These are phyloP conservation scores for Cyrtonyx montezumae DNA, from an alignment of 2,113 vertebrate species.

Conservation along the genomic window DNA sequence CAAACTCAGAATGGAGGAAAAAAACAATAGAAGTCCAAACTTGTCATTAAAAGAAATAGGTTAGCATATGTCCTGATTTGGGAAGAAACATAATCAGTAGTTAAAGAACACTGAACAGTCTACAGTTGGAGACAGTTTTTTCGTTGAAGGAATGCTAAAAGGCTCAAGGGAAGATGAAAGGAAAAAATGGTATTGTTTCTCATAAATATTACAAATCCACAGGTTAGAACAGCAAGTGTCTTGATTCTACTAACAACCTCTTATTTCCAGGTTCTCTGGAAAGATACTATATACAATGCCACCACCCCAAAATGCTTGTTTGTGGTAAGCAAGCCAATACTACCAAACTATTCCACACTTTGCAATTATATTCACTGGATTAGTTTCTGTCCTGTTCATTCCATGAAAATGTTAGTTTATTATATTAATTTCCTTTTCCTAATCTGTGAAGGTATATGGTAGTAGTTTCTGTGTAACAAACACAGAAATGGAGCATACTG, in stretches of 20 bases:
- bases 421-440: neutral
- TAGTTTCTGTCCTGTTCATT: neutral
- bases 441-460: neutral
- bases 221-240: neutral
- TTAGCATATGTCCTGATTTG: neutral
- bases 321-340: neutral
- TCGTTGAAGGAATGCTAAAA: neutral
- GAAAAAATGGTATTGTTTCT: neutral
- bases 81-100: constrained; percentile 10
- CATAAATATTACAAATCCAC: neutral
- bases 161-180: neutral
- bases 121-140: neutral
- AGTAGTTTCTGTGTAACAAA: neutral
- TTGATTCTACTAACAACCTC: neutral
- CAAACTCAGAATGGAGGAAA: neutral
- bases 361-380: neutral
- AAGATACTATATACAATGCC: neutral
- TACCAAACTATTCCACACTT: neutral
- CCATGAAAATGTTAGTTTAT: neutral
- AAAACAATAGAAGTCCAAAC: neutral
- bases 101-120: constrained; percentile 8
- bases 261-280: neutral
- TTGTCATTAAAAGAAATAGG: neutral
- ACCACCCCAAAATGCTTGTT: neutral
- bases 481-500: neutral